Base-by-base conservation (phyloP, 2,113 vertebrate species). In the Entomyzon cyanotis region DNA sequence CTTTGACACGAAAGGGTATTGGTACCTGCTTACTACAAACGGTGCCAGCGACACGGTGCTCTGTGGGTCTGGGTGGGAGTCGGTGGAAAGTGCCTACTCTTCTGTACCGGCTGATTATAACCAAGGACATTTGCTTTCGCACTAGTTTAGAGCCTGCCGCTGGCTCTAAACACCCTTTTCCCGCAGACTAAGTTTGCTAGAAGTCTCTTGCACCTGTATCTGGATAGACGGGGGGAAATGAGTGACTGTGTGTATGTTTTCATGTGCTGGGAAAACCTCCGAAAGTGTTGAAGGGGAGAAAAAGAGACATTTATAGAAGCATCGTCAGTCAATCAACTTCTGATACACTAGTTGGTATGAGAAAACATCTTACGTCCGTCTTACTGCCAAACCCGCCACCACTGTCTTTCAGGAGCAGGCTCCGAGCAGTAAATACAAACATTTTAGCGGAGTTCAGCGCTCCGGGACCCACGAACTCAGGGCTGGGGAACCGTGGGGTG, bases 121-220 rank as follows among this genome's bases (percentile, higher is more conserved):
- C 8, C 37, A 16, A 52, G 35, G 17, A 41, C 74, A 74, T 65
- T 24, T 18, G 31, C 33, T 82, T 74, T 86, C 9, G 5, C 49
- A 12, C 37, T 69, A 19, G 4, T 44, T 87, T 35, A 42, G 74
- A 89, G 53, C 56, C 58, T 10, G 3, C 8, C 15, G 21, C 50
- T 46, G 44, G 10, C 56, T 81, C 62, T 44, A 81, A 50, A 74
- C 58, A 53, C 5, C 20, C 12, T 8, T 68, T 22, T 86, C 68
- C 37, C 1, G 2, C 55, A 68, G 20, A 55, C 35, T 42, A 5
- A 55, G 35, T 78, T 79, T 87, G 19, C 37, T 49, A 70, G 12
- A 56, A 69, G 37, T 33, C 23, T 42, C 39, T 53, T 90, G 69
- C 94, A 96, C 94, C 84, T 97, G 88, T 76, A 63, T 84, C 24